Evolutionary conservation across 2,113 vertebrate species (phyloP).

Genomic region (Rhabdomys dilectus): DNA sequence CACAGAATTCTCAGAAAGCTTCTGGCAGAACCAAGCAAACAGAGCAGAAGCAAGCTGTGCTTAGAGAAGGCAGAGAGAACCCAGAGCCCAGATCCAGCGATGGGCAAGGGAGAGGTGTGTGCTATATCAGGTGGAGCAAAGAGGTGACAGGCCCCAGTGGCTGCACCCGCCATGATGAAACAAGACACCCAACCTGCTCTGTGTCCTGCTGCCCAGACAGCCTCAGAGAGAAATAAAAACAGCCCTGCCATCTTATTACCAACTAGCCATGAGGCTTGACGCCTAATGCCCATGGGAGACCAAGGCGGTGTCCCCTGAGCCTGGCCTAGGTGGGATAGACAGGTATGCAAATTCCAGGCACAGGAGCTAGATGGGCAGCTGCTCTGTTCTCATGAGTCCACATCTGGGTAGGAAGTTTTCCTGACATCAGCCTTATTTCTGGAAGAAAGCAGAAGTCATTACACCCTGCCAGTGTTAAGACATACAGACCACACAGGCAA

Average conservation of each 20-base stretch:
- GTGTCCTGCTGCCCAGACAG: not conserved
- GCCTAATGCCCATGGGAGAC: not conserved
- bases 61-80: accelerated
- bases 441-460: too few species aligned
- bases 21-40: not conserved
- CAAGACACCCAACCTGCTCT: accelerated
- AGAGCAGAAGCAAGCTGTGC: too few species aligned
- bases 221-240: not conserved
- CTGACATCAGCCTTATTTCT: accelerated
- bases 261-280: accelerated
- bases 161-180: not conserved
- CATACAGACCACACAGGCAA: not conserved
- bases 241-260: not conserved
- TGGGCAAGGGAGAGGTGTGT: accelerated
- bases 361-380: accelerated
- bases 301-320: accelerated
- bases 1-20: not conserved
- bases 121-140: accelerated
- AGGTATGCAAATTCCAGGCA: not conserved
- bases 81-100: accelerated
- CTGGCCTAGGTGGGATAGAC: accelerated
- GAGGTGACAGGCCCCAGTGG: accelerated
- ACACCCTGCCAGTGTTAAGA: not conserved
- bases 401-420: not conserved
- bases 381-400: accelerated